Evolutionary conservation across 2,888 invertebrate genomes (phyloP), one percentile per base, ranked within the genome.

Genomic region (Conchocele bisecta): DNA sequence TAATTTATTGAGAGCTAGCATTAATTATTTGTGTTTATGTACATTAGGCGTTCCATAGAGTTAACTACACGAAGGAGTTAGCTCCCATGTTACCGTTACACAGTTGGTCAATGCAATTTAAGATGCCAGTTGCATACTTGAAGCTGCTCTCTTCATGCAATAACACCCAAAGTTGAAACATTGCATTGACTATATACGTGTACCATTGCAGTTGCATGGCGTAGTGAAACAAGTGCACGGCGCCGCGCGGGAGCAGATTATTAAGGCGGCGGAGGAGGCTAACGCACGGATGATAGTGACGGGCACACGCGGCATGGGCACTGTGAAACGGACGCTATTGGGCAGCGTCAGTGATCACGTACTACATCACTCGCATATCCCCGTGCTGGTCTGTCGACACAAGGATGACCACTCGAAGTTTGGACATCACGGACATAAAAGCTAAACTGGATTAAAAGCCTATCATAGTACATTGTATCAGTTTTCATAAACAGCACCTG

Each of bases 341-440:
- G 76, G 76, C 31, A 76, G 76, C 29, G 69, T 76, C 44, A 76
- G 76, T 63, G 76, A 76, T 46, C 69, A 76, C 60, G 57, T 76
- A 42, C 48, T 76, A 24, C 76, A 76, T 54, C 76, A 76, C 46
- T 48, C 76, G 9, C 76, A 69, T 35, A 69, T 72, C 54, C 76
- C 76, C 13, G 69, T 76, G 15, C 39, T 76, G 17, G 63, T 76
- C 26, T 76, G 76, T 42, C 65, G 61, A 37, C 59, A 72, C 24
- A 66, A 73, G 50, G 75, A 68, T 26, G 63, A 58, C 39, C 66
- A 70, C 37, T 59, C 63, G n/a, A 53, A 69, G 15, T 39, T 54
- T 42, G 33, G 17, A 5, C 31, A 31, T 7, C 24, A 20, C 48
- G 28, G n/a, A 37, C 29, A 35, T 42, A 31, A 51, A 33, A 31